Percentiles rank a stretch among this genome's conserved stretches.
Conservation (phyloP, 2,113 vertebrate genomes). For the Patagioenas fasciata region DNA sequence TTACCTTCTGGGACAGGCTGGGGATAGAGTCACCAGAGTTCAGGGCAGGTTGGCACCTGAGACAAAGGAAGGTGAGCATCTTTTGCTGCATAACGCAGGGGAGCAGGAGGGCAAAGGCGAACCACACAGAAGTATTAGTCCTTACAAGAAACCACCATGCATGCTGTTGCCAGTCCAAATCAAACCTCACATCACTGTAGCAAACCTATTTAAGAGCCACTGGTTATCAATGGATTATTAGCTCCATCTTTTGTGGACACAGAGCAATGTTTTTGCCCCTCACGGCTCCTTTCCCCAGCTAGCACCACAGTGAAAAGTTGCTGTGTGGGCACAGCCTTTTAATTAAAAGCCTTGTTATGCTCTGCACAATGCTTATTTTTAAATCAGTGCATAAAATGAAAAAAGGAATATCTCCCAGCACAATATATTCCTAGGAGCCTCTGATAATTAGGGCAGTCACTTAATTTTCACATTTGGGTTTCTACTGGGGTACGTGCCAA, state of each 20-base stretch:
- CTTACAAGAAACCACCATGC: not conserved
- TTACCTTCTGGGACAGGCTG: not conserved
- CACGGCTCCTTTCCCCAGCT: not conserved
- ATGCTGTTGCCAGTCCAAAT: not conserved
- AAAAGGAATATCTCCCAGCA: slow-evolving; percentile 63
- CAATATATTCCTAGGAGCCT: slow-evolving; percentile 62
- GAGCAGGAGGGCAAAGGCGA: not conserved
- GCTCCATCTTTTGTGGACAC: slow-evolving; percentile 1
- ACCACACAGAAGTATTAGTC: not conserved
- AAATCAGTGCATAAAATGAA: slow-evolving; percentile 51
- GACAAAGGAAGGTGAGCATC: not conserved
- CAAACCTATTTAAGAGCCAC: not conserved
- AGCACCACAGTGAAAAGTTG: not conserved
- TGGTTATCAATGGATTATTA: not conserved
- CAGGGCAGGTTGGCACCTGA: not conserved
- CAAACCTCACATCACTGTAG: not conserved
- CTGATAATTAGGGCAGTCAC: slow-evolving; percentile 71
- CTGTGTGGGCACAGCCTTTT: slow-evolving; percentile 31
- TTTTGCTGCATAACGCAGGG: not conserved
- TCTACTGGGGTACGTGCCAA: slow-evolving; percentile 69
- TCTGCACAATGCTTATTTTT: slow-evolving; percentile 40
- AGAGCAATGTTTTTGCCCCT: not conserved
- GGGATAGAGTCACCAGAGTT: accelerated
- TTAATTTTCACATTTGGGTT: slow-evolving; percentile 67
- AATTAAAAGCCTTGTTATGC: slow-evolving; percentile 28